A percentile compares a stretch with the other conserved stretches of the same genome.
Evolutionary conservation across 2,797 vertebrate genomes (phyloP).

Genomic region (Oreochromis grahami): DNA sequence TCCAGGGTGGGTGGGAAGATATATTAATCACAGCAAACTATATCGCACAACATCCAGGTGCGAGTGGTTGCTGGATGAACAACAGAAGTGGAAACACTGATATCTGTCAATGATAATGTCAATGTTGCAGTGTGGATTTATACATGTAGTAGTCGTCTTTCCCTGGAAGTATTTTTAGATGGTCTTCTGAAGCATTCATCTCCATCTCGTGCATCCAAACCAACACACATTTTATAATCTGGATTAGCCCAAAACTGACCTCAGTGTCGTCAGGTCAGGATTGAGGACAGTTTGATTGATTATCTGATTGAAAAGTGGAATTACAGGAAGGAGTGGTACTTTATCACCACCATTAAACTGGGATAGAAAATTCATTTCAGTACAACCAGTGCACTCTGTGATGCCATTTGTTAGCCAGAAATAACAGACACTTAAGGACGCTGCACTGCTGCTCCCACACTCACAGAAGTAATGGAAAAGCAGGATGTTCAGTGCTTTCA

Average conservation of each 20-base stretch:
- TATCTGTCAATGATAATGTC: not conserved
- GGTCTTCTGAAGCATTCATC: fast-evolving
- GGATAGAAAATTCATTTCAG: not conserved
- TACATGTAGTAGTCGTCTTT: not conserved
- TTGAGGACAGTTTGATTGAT: not conserved
- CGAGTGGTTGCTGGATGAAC: not conserved
- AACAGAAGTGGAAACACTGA: not conserved
- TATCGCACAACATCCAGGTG: not conserved
- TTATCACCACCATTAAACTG: not conserved
- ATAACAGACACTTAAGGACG: not conserved
- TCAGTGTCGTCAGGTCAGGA: not conserved
- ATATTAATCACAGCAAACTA: not conserved
- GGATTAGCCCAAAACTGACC: not conserved
- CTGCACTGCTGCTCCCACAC: not conserved
- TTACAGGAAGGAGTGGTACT: not conserved
- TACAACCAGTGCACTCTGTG: fast-evolving
- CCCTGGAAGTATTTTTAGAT: not conserved
- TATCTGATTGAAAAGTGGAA: not conserved
- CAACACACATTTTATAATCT: fast-evolving
- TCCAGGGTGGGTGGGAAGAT: fast-evolving
- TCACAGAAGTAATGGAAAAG: fast-evolving
- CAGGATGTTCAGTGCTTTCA: not conserved
- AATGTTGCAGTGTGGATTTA: not conserved
- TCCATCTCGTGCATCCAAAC: not conserved
- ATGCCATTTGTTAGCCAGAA: not conserved